Evolutionary conservation across 2,797 vertebrate species (phyloP).

Genomic region (Helostoma temminkii): DNA sequence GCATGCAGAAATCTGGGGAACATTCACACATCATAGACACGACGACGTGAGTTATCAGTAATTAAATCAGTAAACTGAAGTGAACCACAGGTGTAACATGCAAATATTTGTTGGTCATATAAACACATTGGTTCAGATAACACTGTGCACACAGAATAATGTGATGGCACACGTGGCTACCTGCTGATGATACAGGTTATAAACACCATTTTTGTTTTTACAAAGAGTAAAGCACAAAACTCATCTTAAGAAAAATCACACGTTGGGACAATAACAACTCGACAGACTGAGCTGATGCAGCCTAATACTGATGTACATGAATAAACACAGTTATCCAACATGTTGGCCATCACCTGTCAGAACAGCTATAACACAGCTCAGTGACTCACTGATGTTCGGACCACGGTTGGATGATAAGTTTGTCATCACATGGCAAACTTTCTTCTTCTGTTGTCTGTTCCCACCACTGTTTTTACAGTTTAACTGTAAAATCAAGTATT

Average conservation of each 20-base stretch:
- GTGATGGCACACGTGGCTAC: too few species aligned
- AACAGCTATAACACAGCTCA: constrained; percentile 62
- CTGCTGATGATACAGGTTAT: too few species aligned
- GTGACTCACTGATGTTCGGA: constrained; percentile 32
- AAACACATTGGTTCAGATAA: background rate
- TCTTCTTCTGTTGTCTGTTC: background rate
- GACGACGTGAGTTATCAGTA: constrained; percentile 1
- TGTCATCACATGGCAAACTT: constrained; percentile 44
- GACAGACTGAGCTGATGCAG: background rate
- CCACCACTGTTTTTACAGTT: background rate
- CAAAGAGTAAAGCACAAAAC: too few species aligned
- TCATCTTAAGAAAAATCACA: background rate
- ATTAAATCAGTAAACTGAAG: constrained; percentile 10
- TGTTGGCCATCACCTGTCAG: constrained; percentile 39
- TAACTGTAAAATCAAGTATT: background rate
- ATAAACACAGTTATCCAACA: constrained; percentile 15
- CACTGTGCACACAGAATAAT: too few species aligned
- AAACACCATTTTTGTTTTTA: too few species aligned
- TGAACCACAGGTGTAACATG: background rate
- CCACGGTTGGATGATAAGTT: constrained; percentile 17
- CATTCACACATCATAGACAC: background rate
- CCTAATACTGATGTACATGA: background rate
- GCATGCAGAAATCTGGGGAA: too few species aligned
- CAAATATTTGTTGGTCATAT: constrained; percentile 3
- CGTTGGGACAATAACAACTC: background rate